These are phyloP conservation scores for Pterophyllum scalare DNA, from an alignment of 2,113 vertebrate species.

Conservation along the genomic window DNA sequence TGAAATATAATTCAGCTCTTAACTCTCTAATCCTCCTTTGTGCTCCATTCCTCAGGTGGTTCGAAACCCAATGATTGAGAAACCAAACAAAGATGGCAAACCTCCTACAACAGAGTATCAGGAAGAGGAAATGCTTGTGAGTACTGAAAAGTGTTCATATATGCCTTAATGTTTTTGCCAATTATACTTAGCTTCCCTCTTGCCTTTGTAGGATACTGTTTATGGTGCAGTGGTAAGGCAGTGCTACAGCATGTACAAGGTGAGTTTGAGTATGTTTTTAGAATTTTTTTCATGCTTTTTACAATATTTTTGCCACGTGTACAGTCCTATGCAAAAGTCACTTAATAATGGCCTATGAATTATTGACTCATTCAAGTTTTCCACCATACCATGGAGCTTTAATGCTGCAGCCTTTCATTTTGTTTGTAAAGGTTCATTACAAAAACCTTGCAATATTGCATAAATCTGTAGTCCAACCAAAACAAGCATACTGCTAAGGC, in stretches of 20 bases:
- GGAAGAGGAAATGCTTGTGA: conserved; percentile 96
- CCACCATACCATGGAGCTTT: not conserved
- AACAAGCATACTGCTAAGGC: not conserved
- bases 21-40: not conserved
- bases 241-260: conserved; percentile 99
- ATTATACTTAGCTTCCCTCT: not conserved
- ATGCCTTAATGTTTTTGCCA: not conserved
- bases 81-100: conserved; percentile 94
- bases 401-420: not conserved
- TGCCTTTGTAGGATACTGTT: conserved; percentile 89
- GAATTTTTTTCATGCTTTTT: not conserved
- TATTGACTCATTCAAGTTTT: not conserved
- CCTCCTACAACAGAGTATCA: conserved; percentile 92
- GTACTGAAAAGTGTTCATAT: conserved; percentile 8
- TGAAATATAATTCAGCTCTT: not conserved
- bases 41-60: conserved; percentile 85
- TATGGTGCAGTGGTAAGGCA: conserved; percentile 94
- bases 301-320: no score
- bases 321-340: not conserved
- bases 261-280: conserved; percentile 61
- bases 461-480: not conserved
- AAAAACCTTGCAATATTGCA: not conserved
- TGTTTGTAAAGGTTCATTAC: not conserved
- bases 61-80: conserved; percentile 94
- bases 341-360: not conserved